A percentile compares a stretch with the other conserved stretches of the same genome.
phyloP scores from a whole-genome alignment of 2,797 vertebrate species.

The Liasis olivaceus region DNA sequence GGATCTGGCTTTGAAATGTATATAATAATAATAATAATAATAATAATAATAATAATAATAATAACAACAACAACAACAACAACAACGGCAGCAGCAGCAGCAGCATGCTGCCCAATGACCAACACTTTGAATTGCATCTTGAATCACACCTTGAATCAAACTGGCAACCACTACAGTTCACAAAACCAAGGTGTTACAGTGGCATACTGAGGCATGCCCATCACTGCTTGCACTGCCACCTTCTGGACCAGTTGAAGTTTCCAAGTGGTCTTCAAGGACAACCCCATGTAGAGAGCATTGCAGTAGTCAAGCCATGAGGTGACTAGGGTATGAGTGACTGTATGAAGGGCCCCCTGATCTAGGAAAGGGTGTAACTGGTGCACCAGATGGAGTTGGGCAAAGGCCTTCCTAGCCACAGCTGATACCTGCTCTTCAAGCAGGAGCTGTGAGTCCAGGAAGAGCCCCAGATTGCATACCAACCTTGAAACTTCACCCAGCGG shows the following conservation, averaged over 20 bases:
- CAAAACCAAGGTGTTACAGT: not conserved
- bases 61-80: not conserved
- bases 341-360: not conserved
- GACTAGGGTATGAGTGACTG: not conserved
- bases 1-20: too few relatives aligned
- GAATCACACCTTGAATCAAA: not conserved
- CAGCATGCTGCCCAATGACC: not conserved
- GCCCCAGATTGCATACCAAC: not conserved
- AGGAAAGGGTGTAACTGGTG: not conserved
- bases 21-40: too few relatives aligned
- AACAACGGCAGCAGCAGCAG: not conserved
- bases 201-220: not conserved
- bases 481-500: not conserved
- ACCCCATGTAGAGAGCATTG: not conserved
- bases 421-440: not conserved
- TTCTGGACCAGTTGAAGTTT: not conserved
- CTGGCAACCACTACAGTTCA: not conserved
- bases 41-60: too few relatives aligned
- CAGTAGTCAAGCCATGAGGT: not conserved
- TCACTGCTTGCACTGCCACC: too few relatives aligned
- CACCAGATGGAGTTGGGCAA: not conserved
- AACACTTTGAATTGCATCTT: not conserved
- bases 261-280: not conserved
- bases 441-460: not conserved
- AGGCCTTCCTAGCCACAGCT: not conserved